Percentiles rank a stretch among this genome's conserved stretches.
Conservation (phyloP, 2,888 invertebrate genomes). For the Liopterus haemorrhoidalis region DNA sequence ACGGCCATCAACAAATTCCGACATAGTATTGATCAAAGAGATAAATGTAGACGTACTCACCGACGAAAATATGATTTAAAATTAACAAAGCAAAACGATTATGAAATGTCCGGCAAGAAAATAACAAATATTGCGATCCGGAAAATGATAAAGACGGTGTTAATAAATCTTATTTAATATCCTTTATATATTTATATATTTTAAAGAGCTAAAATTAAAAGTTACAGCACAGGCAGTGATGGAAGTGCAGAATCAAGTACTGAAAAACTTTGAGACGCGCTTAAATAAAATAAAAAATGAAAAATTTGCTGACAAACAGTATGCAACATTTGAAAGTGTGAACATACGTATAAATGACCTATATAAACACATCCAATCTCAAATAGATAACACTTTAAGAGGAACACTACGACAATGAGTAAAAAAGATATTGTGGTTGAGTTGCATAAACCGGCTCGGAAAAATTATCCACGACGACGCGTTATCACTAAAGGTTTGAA, state of each 20-base stretch:
- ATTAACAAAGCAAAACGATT: neutral
- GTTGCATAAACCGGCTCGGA: slow-evolving; percentile 40
- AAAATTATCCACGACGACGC: slow-evolving; percentile 38
- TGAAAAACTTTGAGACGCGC: too few species aligned
- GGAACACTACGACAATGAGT: too few species aligned
- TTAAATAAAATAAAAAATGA: too few species aligned
- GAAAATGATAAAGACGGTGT: neutral
- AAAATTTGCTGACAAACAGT: too few species aligned
- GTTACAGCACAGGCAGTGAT: too few species aligned
- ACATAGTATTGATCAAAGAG: too few species aligned
- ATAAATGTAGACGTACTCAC: neutral
- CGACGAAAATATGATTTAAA: neutral
- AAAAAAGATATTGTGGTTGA: slow-evolving; percentile 32
- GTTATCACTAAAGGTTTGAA: slow-evolving; percentile 40
- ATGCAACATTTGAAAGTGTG: too few species aligned
- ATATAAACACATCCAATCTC: too few species aligned
- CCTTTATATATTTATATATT: neutral
- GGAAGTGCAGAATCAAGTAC: too few species aligned
- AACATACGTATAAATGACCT: too few species aligned
- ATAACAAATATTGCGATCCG: neutral
- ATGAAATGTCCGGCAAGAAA: neutral
- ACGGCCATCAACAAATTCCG: neutral
- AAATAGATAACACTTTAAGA: too few species aligned
- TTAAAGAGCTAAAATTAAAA: too few species aligned
- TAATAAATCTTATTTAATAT: neutral